phyloP scores from a whole-genome alignment of 2,797 vertebrate species.

The Potorous gilbertii region DNA sequence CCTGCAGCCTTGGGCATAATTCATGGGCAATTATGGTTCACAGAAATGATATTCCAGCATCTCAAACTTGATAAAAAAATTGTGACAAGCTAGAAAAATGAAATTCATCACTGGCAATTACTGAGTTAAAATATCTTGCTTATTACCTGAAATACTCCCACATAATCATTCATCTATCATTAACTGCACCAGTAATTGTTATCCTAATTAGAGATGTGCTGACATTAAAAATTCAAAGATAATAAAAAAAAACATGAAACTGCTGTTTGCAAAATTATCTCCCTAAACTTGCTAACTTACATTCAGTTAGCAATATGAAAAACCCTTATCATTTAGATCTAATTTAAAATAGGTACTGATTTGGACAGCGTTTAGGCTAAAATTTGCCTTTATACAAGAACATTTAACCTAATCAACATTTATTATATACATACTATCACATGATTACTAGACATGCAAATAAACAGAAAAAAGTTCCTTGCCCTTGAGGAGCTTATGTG shows the following conservation, averaged over 20 bases:
- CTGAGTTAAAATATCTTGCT: slow-evolving; percentile 84
- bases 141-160: slow-evolving; percentile 80
- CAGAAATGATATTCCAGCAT: slow-evolving; percentile 82
- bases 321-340: slow-evolving; percentile 17
- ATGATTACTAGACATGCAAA: neutral
- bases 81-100: slow-evolving; percentile 69
- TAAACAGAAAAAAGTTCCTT: neutral
- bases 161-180: slow-evolving; percentile 80
- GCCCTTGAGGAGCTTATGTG: neutral
- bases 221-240: slow-evolving; percentile 77
- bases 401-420: neutral
- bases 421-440: neutral
- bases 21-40: slow-evolving; percentile 78
- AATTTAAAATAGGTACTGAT: slow-evolving; percentile 34
- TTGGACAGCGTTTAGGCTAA: slow-evolving; percentile 48
- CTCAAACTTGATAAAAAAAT: slow-evolving; percentile 70
- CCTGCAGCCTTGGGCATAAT: slow-evolving; percentile 70
- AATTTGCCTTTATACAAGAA: slow-evolving; percentile 41
- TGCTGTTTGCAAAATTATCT: slow-evolving; percentile 65
- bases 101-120: slow-evolving; percentile 83
- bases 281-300: slow-evolving; percentile 41
- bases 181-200: slow-evolving; percentile 82
- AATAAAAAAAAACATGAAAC: slow-evolving; percentile 73
- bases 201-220: slow-evolving; percentile 80
- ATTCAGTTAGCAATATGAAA: slow-evolving; percentile 40